Conservation (phyloP, 2,113 vertebrate species). For the Axis porcinus region DNA sequence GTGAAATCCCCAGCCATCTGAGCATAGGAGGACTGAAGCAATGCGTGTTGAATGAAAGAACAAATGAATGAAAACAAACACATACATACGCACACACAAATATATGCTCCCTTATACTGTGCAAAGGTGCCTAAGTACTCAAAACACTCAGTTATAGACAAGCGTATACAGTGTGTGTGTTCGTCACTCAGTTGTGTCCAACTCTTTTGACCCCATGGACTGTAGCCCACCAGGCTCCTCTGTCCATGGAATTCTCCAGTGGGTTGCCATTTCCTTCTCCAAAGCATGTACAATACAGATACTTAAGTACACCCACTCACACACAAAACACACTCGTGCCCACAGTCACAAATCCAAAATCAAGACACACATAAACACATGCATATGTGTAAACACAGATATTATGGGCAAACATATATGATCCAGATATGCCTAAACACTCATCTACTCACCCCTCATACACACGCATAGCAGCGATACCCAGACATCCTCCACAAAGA, state of each 20-base stretch:
- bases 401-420: not conserved
- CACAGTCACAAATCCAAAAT: not conserved
- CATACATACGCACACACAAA: no score
- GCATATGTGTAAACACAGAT: not conserved
- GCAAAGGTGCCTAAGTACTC: not conserved
- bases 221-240: not conserved
- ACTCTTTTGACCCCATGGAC: not conserved
- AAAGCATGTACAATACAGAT: not conserved
- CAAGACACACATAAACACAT: not conserved
- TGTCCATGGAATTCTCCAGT: not conserved
- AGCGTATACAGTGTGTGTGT: not conserved
- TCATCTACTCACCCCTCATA: not conserved
- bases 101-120: not conserved
- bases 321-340: not conserved
- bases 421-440: not conserved
- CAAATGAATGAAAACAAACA: not conserved
- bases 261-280: not conserved
- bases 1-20: not conserved
- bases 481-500: not conserved
- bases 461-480: rapidly evolving
- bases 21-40: not conserved
- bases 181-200: not conserved
- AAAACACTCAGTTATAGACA: not conserved
- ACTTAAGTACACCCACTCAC: not conserved
- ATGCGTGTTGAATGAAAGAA: not conserved